Evolutionary conservation across 2,113 vertebrate species (phyloP).

Genomic region (Brachypteracias leptosomus): DNA sequence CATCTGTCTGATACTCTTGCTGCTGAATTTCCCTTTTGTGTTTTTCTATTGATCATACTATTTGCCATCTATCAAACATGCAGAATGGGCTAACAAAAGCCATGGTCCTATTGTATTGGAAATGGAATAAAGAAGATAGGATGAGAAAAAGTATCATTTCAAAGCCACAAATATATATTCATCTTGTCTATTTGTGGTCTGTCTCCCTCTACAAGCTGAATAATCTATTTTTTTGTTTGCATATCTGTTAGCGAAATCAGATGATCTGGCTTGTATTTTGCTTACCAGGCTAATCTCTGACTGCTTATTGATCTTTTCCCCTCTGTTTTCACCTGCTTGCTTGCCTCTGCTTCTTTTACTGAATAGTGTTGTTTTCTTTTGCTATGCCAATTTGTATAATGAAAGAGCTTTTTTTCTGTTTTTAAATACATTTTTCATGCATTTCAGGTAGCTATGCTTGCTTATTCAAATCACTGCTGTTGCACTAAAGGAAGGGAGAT

Average conservation of each 20-base stretch:
- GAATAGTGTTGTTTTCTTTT: not conserved
- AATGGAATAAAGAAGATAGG: not conserved
- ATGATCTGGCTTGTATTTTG: not conserved
- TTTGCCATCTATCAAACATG: not conserved
- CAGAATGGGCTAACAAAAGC: not conserved
- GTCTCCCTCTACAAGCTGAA: not conserved
- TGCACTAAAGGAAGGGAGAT: not conserved
- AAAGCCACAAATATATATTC: not conserved
- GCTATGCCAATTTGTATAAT: not conserved
- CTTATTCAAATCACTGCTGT: not conserved
- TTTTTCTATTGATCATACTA: not conserved
- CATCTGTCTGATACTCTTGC: not conserved
- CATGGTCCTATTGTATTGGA: not conserved
- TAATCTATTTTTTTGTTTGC: not conserved
- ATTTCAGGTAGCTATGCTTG: not conserved
- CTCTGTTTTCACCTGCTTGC: not conserved
- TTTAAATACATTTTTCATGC: not conserved
- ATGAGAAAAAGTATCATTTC: not conserved
- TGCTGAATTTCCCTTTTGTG: not conserved
- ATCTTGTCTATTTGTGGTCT: not conserved
- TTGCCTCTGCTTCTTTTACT: not conserved
- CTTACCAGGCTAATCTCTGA: not conserved
- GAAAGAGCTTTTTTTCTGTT: not conserved
- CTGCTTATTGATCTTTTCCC: not conserved
- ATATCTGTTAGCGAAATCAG: not conserved